These are phyloP conservation scores for Harpalus rubripes DNA, from an alignment of 2,888 invertebrate species.

Conservation along the genomic window DNA sequence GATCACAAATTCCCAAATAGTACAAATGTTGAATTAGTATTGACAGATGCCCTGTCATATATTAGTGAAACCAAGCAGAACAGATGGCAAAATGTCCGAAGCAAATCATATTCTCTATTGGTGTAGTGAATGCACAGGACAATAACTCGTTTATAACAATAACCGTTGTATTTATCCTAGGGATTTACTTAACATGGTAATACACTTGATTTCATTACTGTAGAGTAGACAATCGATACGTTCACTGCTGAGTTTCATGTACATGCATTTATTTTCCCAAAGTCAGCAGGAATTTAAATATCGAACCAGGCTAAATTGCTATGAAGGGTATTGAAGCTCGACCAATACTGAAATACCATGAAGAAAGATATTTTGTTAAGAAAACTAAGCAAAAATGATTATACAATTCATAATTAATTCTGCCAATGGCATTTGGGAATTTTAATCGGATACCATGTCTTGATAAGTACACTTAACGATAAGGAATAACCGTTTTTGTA, in stretches of 20 bases:
- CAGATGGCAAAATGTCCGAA: constrained; percentile 33
- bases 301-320: neutral
- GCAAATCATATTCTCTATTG: constrained; percentile 25
- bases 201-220: constrained; percentile 32
- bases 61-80: constrained; percentile 36
- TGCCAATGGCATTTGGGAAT: no score
- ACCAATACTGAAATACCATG: no score
- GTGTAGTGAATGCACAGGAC: neutral
- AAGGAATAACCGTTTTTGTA: no score
- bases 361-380: no score
- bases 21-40: constrained; percentile 24
- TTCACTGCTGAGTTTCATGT: neutral
- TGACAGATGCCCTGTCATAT: constrained; percentile 27
- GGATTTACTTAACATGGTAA: constrained; percentile 36
- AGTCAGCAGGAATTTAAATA: constrained; percentile 8
- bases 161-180: constrained; percentile 28
- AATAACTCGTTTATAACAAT: constrained; percentile 34
- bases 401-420: no score
- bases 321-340: neutral
- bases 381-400: no score
- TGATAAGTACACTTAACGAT: no score
- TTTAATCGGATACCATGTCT: no score
- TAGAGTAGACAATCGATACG: neutral
- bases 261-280: neutral
- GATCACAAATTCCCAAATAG: neutral